A percentile compares a stretch with the other conserved stretches of the same genome.
Conservation (phyloP, 2,113 vertebrate species). For the Petrocephalus zakoni region DNA sequence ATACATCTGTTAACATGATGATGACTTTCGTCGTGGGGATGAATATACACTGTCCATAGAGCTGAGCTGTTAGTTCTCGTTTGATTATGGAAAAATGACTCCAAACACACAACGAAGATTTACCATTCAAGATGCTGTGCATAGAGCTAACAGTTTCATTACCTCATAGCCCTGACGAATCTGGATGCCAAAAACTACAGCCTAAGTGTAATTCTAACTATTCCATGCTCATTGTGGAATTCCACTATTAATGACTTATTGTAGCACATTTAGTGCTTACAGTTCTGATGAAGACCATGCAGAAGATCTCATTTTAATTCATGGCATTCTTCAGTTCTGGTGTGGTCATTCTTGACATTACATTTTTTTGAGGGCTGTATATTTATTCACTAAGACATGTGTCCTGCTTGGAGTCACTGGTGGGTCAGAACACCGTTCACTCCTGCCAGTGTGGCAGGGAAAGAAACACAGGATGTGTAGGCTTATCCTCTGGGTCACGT, state of each 20-base stretch:
- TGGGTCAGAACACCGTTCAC: not conserved
- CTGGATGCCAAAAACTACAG: not conserved
- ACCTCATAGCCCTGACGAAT: not conserved
- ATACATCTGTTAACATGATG: constrained; percentile 1
- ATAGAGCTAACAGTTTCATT: not conserved
- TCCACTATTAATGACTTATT: not conserved
- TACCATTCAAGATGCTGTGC: not conserved
- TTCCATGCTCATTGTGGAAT: not conserved
- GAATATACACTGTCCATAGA: not conserved
- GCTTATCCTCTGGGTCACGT: no score
- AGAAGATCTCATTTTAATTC: not conserved
- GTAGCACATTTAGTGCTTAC: not conserved
- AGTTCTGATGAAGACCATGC: not conserved
- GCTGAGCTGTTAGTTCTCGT: not conserved
- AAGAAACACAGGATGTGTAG: no score
- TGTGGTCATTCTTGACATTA: not conserved
- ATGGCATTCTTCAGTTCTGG: not conserved
- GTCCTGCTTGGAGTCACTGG: not conserved
- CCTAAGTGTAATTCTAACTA: not conserved
- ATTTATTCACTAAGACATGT: not conserved
- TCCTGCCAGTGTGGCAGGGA: not conserved
- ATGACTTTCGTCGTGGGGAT: not conserved
- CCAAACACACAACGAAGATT: not conserved
- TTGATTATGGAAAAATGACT: not conserved
- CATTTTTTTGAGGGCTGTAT: not conserved